Evolutionary conservation across 1,140 invertebrate species (phyloP).

Genomic region (Coptotermes formosanus): DNA sequence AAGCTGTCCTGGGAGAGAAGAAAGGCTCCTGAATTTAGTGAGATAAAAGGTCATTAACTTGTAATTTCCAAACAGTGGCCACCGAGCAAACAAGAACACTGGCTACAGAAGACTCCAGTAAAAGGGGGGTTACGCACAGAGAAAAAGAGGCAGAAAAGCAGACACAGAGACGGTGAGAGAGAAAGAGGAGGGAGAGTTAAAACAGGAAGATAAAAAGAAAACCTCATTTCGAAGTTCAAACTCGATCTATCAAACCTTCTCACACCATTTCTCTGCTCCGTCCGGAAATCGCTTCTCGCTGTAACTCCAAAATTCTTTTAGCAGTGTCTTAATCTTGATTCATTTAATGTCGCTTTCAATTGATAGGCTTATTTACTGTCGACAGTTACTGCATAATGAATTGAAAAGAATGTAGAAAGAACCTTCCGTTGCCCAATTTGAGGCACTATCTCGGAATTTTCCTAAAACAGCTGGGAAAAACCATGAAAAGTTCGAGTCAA

Average conservation of each 20-base stretch:
- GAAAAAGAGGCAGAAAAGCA: too few relatives aligned
- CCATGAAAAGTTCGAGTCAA: too few relatives aligned
- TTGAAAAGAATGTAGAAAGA: too few relatives aligned
- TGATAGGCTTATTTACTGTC: too few relatives aligned
- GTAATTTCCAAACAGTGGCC: neutral
- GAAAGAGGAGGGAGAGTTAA: neutral
- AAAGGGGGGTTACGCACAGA: neutral
- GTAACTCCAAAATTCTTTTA: neutral
- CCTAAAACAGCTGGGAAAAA: too few relatives aligned
- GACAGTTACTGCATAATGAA: too few relatives aligned
- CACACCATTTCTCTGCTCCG: neutral
- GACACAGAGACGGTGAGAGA: neutral
- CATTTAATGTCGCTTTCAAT: too few relatives aligned
- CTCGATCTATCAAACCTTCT: neutral
- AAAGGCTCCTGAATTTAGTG: too few relatives aligned
- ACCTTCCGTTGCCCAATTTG: too few relatives aligned
- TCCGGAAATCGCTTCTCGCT: neutral
- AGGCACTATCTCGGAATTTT: too few relatives aligned
- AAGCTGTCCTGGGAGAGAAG: too few relatives aligned
- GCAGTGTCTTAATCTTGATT: neutral
- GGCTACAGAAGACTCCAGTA: too few relatives aligned
- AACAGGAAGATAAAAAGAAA: neutral
- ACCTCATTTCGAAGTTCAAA: constrained; percentile 13
- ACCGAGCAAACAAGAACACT: neutral
- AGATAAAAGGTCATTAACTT: neutral